Conservation (phyloP, 2,888 invertebrate genomes). For the Orthosia incerta region DNA sequence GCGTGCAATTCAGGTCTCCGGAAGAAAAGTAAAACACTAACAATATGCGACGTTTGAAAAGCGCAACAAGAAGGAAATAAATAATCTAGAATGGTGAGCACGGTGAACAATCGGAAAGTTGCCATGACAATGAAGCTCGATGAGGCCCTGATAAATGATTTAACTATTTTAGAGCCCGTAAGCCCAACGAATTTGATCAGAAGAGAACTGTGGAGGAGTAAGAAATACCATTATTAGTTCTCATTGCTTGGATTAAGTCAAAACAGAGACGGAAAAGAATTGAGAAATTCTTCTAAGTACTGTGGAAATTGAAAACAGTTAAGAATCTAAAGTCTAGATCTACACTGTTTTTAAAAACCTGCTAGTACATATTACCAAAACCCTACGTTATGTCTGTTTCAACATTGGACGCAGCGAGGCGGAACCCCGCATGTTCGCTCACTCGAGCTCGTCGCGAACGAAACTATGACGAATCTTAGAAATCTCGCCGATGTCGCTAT, state of each 20-base stretch:
- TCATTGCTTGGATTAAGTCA: neutral
- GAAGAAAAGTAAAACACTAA: too few relatives aligned
- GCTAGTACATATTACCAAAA: conserved; percentile 10
- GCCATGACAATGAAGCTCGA: neutral
- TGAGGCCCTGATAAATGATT: neutral
- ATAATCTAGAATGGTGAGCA: neutral
- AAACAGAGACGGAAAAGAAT: neutral
- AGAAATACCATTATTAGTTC: neutral
- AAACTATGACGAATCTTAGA: conserved; percentile 63
- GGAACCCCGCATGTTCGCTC: conserved; percentile 43
- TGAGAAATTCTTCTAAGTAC: neutral
- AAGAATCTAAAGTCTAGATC: neutral
- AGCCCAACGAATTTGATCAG: neutral
- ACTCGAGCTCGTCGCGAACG: conserved; percentile 40
- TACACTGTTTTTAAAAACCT: neutral
- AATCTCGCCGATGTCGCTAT: conserved; percentile 48
- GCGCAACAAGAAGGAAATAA: too few relatives aligned
- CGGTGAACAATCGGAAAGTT: neutral
- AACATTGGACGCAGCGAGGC: conserved; percentile 37
- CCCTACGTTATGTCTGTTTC: conserved; percentile 44
- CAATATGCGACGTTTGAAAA: too few relatives aligned
- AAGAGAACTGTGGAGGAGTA: neutral
- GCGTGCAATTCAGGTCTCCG: neutral
- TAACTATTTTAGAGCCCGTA: neutral
- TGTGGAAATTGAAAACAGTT: too few relatives aligned